A percentile compares a stretch with the other conserved stretches of the same genome.
These are phyloP conservation scores for Volucella inflata DNA, from an alignment of 2,888 invertebrate genomes.

Conservation along the genomic window DNA sequence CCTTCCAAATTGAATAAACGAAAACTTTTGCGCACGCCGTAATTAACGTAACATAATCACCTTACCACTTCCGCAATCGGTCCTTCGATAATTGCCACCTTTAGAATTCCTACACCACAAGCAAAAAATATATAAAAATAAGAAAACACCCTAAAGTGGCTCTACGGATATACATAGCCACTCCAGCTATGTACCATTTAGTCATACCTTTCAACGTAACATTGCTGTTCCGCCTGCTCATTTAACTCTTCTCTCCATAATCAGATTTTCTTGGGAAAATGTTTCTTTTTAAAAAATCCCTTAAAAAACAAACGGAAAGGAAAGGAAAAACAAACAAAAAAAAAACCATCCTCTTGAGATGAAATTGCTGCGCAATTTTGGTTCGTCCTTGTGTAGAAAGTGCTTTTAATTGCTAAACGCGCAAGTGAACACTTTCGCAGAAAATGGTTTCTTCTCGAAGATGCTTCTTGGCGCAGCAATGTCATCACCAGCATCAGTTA, in stretches of 20 bases:
- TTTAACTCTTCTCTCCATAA: slow-evolving; percentile 12
- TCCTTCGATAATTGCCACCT: slow-evolving; percentile 65
- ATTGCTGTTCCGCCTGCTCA: not conserved
- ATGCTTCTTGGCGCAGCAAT: not conserved
- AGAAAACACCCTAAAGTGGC: slow-evolving; percentile 15
- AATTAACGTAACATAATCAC: slow-evolving; percentile 70
- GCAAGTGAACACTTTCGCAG: not conserved
- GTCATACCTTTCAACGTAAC: slow-evolving; percentile 13
- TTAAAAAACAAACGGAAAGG: not conserved
- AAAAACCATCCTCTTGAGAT: slow-evolving; percentile 62
- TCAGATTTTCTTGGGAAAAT: slow-evolving; percentile 26
- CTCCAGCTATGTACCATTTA: slow-evolving; percentile 12
- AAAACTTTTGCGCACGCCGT: not conserved
- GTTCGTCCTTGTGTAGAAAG: slow-evolving; percentile 49
- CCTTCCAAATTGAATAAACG: too few species aligned
- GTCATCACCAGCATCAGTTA: too few species aligned
- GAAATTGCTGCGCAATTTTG: slow-evolving; percentile 61
- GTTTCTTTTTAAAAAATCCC: slow-evolving; percentile 5
- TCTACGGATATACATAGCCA: not conserved
- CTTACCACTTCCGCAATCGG: slow-evolving; percentile 66
- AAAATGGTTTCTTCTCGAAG: not conserved
- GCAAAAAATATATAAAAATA: too few species aligned
- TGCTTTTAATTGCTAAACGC: slow-evolving; percentile 60
- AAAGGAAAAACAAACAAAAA: not conserved
- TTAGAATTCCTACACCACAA: slow-evolving; percentile 14